Conservation (phyloP, 2,113 vertebrate species). For the Dromiciops gliroides region DNA sequence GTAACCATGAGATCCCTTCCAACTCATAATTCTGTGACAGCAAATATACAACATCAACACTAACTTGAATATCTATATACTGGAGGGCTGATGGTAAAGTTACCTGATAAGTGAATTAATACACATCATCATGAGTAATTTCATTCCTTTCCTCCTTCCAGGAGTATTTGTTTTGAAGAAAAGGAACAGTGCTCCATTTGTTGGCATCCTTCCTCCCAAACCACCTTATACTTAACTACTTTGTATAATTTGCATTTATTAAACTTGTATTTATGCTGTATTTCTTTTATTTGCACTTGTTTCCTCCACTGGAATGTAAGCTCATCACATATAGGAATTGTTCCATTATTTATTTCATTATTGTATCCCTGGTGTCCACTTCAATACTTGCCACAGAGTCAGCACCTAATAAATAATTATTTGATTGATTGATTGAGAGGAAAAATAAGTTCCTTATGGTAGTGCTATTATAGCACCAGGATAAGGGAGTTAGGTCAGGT, state of each 20-base stretch:
- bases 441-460: not conserved
- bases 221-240: not conserved
- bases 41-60: not conserved
- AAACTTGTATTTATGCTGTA: not conserved
- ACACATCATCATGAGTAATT: not conserved
- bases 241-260: not conserved
- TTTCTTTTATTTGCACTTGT: not conserved
- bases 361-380: not conserved
- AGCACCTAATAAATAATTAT: not conserved
- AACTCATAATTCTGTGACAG: not conserved
- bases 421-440: not conserved
- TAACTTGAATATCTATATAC: not conserved
- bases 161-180: not conserved
- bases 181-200: not conserved
- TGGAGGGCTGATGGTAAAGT: not conserved
- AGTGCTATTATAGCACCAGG: not conserved
- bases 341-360: not conserved
- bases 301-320: not conserved
- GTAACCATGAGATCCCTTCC: not conserved
- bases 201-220: not conserved
- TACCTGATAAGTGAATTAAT: not conserved
- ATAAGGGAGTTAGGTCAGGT: not conserved
- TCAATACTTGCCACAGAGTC: not conserved
- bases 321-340: not conserved
- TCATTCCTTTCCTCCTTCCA: not conserved